Percentiles rank a stretch among this genome's conserved stretches.
Conservation (phyloP, 2,113 vertebrate species). For the Electrona antarctica region DNA sequence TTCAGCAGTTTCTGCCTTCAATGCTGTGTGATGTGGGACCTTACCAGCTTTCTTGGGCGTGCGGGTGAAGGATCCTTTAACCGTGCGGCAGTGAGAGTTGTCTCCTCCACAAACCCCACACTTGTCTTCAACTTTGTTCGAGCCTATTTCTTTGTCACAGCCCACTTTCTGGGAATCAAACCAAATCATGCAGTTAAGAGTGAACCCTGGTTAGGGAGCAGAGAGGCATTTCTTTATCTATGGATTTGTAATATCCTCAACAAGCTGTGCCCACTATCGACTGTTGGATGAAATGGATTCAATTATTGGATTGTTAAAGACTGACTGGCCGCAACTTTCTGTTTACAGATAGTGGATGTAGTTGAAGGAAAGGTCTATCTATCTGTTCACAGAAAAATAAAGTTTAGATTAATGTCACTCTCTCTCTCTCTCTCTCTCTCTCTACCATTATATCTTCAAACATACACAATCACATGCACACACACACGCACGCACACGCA, state of each 20-base stretch:
- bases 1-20: too few relatives aligned
- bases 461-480: too few relatives aligned
- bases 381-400: background rate
- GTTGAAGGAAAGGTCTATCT: background rate
- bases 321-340: background rate
- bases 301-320: background rate
- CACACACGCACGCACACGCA: too few relatives aligned
- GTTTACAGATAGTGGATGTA: background rate
- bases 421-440: too few relatives aligned
- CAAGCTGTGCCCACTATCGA: background rate
- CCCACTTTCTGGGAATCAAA: slow-evolving; percentile 87
- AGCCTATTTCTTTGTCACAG: slow-evolving; percentile 95
- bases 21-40: slow-evolving; percentile 32
- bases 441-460: too few relatives aligned
- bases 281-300: background rate
- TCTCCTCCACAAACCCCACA: slow-evolving; percentile 97
- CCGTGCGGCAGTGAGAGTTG: slow-evolving; percentile 93
- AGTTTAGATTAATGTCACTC: too few relatives aligned
- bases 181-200: background rate
- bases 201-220: background rate
- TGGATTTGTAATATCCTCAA: too few relatives aligned
- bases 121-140: slow-evolving; percentile 91
- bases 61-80: slow-evolving; percentile 93
- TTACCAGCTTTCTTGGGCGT: slow-evolving; percentile 94
- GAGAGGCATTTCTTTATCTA: too few relatives aligned